These are phyloP conservation scores for Drosophila repleta DNA, from an alignment of 1,140 invertebrate species.

Conservation along the genomic window DNA sequence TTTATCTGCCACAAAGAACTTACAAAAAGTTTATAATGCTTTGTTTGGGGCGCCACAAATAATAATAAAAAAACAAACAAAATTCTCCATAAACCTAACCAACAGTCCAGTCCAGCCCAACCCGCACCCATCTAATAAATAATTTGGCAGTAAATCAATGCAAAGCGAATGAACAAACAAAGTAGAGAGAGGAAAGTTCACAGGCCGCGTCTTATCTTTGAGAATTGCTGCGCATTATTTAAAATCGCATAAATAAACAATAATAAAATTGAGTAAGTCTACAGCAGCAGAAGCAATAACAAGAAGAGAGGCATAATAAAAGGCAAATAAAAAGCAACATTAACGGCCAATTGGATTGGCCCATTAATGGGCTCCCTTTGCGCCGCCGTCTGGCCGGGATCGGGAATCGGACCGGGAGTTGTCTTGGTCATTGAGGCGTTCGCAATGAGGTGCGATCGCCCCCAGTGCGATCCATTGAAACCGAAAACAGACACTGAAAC, in stretches of 20 bases:
- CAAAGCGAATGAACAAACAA: slow-evolving; percentile 14
- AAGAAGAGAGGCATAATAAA: slow-evolving; percentile 58
- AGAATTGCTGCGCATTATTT: slow-evolving; percentile 73
- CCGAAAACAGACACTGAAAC: slow-evolving; percentile 2
- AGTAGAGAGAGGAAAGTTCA: slow-evolving; percentile 36
- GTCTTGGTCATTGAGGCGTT: slow-evolving; percentile 16
- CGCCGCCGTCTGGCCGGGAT: slow-evolving; percentile 62
- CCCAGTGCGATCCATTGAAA: slow-evolving; percentile 17
- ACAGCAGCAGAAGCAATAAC: slow-evolving; percentile 35
- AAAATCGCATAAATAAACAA: slow-evolving; percentile 80
- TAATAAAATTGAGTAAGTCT: slow-evolving; percentile 78
- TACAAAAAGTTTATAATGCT: slow-evolving; percentile 40
- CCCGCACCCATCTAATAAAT: slow-evolving; percentile 59
- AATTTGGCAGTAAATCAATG: slow-evolving; percentile 73
- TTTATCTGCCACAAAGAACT: slow-evolving; percentile 59
- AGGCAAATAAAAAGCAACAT: slow-evolving; percentile 79
- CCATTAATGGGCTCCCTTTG: slow-evolving; percentile 68
- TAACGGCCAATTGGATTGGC: slow-evolving; percentile 77
- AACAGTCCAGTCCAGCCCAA: slow-evolving; percentile 9
- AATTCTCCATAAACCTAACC: slow-evolving; percentile 17
- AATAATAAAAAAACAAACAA: slow-evolving; percentile 54
- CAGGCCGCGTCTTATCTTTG: slow-evolving; percentile 66
- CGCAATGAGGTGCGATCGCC: slow-evolving; percentile 46
- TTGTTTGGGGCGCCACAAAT: slow-evolving; percentile 37
- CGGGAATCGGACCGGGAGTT: slow-evolving; percentile 14